These are phyloP conservation scores for Macrotrachela quadricornifera DNA, from an alignment of 1,140 invertebrate species.

Conservation along the genomic window DNA sequence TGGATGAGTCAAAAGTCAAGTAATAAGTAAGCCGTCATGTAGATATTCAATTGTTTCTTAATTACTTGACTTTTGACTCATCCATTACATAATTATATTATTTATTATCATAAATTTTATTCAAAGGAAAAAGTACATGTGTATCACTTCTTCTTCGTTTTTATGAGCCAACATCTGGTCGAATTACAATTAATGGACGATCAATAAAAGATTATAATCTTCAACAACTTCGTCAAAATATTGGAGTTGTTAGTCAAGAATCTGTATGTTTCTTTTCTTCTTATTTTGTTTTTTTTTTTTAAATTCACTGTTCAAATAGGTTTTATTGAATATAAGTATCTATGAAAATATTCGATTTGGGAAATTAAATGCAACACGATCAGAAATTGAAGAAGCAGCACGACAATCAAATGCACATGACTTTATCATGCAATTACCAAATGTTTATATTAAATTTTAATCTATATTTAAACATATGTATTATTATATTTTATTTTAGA, in stretches of 20 bases:
- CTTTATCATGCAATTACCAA: constrained; percentile 61
- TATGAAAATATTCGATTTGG: constrained; percentile 86
- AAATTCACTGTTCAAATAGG: constrained; percentile 49
- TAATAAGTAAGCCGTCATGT: no score
- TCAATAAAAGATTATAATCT: constrained; percentile 52
- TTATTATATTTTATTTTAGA: no score
- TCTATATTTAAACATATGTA: no score
- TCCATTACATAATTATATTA: no score
- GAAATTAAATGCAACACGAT: constrained; percentile 46
- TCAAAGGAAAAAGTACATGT: constrained; percentile 61
- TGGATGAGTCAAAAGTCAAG: no score
- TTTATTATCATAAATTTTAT: no score
- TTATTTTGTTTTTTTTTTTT: constrained; percentile 47
- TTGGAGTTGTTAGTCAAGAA: constrained; percentile 34
- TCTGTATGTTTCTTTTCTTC: constrained; percentile 73
- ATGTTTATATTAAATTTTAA: constrained; percentile 29
- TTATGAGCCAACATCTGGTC: constrained; percentile 55
- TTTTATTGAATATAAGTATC: constrained; percentile 70
- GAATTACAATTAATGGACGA: constrained; percentile 51
- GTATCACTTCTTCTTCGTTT: constrained; percentile 63
- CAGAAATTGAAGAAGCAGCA: constrained; percentile 61
- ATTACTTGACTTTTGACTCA: no score
- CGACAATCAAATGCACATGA: constrained; percentile 82
- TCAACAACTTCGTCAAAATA: constrained; percentile 49
- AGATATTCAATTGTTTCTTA: no score